Conservation (phyloP, 1,140 invertebrate species). For the Hyphantria cunea region DNA sequence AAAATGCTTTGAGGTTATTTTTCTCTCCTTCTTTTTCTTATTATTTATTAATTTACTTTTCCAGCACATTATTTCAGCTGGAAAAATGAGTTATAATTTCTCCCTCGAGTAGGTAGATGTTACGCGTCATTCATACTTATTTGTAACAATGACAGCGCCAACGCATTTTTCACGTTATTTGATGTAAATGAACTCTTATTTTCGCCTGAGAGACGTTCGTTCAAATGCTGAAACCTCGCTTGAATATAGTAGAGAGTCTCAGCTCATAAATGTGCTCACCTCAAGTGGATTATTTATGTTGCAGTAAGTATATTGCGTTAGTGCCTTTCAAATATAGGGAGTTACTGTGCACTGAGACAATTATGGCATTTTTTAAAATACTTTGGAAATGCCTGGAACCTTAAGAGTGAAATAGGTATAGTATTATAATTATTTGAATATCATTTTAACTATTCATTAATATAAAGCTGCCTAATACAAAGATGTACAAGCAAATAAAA, state of each 20-base stretch:
- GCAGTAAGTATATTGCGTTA: not conserved
- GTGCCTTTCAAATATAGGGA: not conserved
- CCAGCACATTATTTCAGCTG: conserved; percentile 14
- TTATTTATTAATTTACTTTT: conserved; percentile 38
- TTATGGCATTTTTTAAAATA: too few species aligned
- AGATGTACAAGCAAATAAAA: too few species aligned
- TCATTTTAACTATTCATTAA: too few species aligned
- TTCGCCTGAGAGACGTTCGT: not conserved
- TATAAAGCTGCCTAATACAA: too few species aligned
- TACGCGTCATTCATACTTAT: conserved; percentile 14
- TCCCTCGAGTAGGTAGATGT: not conserved
- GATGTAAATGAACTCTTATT: not conserved
- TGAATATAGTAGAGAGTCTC: not conserved
- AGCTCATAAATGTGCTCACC: not conserved
- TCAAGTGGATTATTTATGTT: not conserved
- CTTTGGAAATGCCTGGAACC: too few species aligned
- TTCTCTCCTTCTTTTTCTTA: conserved; percentile 14
- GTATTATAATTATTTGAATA: too few species aligned
- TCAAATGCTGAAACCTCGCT: not conserved
- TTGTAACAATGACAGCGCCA: not conserved
- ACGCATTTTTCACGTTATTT: conserved; percentile 7
- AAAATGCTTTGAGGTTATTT: conserved; percentile 23
- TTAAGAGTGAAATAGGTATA: too few species aligned
- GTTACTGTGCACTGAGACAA: too few species aligned
- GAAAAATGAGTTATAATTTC: conserved; percentile 17